Evolutionary conservation across 2,888 invertebrate genomes (phyloP).

Genomic region (Gibbula magus): DNA sequence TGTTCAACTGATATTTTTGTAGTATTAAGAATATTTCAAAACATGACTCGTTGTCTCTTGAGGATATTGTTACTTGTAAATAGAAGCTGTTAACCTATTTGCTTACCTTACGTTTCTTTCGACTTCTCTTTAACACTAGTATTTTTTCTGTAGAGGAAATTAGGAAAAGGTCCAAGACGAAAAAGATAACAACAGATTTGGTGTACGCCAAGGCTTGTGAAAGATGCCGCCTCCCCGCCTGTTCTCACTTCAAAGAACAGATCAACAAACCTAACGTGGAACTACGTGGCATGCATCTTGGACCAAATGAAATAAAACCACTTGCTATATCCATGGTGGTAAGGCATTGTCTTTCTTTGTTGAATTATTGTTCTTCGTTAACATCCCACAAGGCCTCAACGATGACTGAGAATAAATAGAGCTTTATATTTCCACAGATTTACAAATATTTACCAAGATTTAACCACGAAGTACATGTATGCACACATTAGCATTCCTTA

Average conservation of each 20-base stretch:
- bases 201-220: conserved; percentile 52
- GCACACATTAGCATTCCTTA: too few species aligned
- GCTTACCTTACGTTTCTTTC: too few species aligned
- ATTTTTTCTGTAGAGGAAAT: not conserved
- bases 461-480: too few species aligned
- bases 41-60: not conserved
- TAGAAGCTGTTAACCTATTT: not conserved
- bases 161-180: conserved; percentile 3
- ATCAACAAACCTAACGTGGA: conserved; percentile 32
- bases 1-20: too few species aligned
- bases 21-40: not conserved
- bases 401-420: too few species aligned
- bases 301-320: conserved; percentile 47
- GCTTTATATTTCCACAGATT: too few species aligned
- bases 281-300: conserved; percentile 36
- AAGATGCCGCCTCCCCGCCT: conserved; percentile 48
- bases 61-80: not conserved
- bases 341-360: conserved; percentile 29
- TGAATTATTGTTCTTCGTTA: too few species aligned
- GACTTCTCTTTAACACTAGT: not conserved
- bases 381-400: too few species aligned
- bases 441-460: too few species aligned
- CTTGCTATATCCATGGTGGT: conserved; percentile 61
- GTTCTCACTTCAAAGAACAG: conserved; percentile 46
- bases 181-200: conserved; percentile 41